Evolutionary conservation across 2,888 invertebrate species (phyloP), one percentile per base, ranked within the genome.

Genomic region (Tuberolachnus salignus): DNA sequence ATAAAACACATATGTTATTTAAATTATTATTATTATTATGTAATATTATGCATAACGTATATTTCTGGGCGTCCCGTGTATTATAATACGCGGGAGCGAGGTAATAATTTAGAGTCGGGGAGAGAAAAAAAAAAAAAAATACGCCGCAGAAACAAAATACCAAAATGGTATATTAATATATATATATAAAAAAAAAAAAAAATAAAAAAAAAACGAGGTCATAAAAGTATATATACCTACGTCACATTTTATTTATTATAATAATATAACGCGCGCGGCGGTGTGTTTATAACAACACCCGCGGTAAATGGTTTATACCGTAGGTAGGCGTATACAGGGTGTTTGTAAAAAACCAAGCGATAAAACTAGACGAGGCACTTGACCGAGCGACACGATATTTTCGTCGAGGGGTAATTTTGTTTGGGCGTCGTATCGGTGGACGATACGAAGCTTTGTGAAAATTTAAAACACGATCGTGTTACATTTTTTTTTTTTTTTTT

Each of bases 1-100:
- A 10, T 46, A 46, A 63, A 63, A 66, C 66, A 66, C 51, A 34
- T 14, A n/a, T 53, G 51, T 69, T 69, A 53, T 69, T 69, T 8
- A 69, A 69, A 69, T 53, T 69, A 53, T 26, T 34, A 34, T 34
- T 34, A 34, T 34, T 34, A 34, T 34, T 34, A 34, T 34, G 34
- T 4, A 4, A 6, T 34, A 34, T 4, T 34, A 34, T 34, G 34
- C 0, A 26, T 13, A 42, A 10, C 34, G 14, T 16, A 34, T 53
- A 53, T 53, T 69, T 69, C 16, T 23, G 23, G 49, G 49, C 26
- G 49, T 66, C 23, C 23, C 23, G 23, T 21, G 4, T 49, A 34
- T 34, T 34, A 6, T 34, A 34, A 34, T 34, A 34, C 34, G 34
- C 34, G 34, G n/a, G 14, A 23, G 53, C 14, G n/a, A 67, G 53